Evolutionary conservation across 2,113 vertebrate species (phyloP).

Genomic region (Pelecanus crispus): DNA sequence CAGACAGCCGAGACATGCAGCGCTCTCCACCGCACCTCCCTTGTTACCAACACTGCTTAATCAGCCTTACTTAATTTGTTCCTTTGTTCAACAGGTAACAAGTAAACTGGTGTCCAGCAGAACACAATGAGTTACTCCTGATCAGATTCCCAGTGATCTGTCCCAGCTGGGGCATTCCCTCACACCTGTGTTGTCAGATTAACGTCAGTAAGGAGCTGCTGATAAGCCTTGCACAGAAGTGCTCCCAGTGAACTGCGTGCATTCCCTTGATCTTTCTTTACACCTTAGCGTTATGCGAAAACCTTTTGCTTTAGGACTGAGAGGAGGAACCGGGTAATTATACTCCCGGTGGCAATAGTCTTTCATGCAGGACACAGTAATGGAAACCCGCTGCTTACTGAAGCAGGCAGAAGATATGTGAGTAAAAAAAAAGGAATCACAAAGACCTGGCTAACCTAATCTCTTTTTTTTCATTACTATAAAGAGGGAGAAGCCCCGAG

Average conservation of each 20-base stretch:
- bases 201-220: background rate
- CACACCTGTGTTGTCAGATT: conserved; percentile 54
- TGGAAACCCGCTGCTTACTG: background rate
- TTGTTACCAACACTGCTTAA: background rate
- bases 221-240: background rate
- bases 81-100: background rate
- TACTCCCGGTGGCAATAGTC: background rate
- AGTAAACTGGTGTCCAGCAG: background rate
- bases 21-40: background rate
- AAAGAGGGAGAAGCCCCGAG: background rate
- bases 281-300: background rate
- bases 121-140: background rate
- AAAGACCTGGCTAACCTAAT: background rate
- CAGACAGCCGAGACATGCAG: background rate
- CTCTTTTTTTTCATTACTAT: background rate
- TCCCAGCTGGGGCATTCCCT: background rate
- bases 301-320: background rate
- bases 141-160: background rate
- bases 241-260: background rate
- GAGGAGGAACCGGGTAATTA: background rate
- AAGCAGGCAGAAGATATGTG: background rate
- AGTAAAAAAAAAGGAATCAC: background rate
- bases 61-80: background rate
- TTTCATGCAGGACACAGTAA: background rate
- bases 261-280: conserved; percentile 16